These are phyloP conservation scores for Sebastes iracundus DNA, from an alignment of 2,797 vertebrate genomes.

Conservation along the genomic window DNA sequence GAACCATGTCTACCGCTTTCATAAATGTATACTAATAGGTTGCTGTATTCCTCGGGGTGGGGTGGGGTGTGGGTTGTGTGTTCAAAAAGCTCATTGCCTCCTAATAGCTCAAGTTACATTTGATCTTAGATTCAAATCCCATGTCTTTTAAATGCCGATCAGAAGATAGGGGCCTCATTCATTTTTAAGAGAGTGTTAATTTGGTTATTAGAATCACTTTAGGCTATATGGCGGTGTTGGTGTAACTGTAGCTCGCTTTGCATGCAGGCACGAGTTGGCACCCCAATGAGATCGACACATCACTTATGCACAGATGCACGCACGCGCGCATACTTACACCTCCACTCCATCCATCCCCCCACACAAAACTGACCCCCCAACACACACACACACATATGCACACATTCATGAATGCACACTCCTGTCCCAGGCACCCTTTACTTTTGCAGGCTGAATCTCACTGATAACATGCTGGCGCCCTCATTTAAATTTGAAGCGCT, in stretches of 20 bases:
- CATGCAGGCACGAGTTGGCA: conserved; percentile 37
- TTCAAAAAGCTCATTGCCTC: conserved; percentile 52
- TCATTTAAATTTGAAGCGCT: conserved; percentile 99
- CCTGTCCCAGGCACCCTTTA: conserved; percentile 79
- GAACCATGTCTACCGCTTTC: conserved; percentile 27
- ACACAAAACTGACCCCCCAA: conserved; percentile 63
- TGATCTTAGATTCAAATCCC: conserved; percentile 76
- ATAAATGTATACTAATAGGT: conserved; percentile 55
- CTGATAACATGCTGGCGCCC: conserved; percentile 99
- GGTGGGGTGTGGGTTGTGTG: background rate
- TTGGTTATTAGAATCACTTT: conserved; percentile 63
- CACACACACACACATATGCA: conserved; percentile 11
- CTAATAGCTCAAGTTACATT: conserved; percentile 72
- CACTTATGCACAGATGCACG: conserved; percentile 46
- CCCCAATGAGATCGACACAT: conserved; percentile 29
- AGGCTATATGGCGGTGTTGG: conserved; percentile 18
- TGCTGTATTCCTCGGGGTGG: conserved; percentile 37
- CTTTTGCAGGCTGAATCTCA: conserved; percentile 99
- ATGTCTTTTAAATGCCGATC: conserved; percentile 69
- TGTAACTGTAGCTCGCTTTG: conserved; percentile 26
- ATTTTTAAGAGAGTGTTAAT: conserved; percentile 65
- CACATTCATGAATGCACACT: conserved; percentile 61
- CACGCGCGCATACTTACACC: conserved; percentile 44
- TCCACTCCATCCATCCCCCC: conserved; percentile 43
- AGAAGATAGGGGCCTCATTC: conserved; percentile 54